phyloP scores from a whole-genome alignment of 2,113 vertebrate genomes.

The Saguinus imperator region DNA sequence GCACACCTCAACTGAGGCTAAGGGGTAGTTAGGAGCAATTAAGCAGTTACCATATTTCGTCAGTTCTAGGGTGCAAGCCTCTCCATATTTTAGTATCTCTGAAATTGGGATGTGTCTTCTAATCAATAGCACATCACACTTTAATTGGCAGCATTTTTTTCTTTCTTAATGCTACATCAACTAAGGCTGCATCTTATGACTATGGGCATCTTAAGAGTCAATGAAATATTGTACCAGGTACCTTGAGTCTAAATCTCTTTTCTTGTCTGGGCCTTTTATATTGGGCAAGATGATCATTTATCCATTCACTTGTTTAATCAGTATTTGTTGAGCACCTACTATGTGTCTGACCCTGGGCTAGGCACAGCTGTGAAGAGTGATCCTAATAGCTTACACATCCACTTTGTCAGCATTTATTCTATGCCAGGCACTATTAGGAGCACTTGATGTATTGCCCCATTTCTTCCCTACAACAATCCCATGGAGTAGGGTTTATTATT shows the following conservation, averaged over 20 bases:
- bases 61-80: neutral
- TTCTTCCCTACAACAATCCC: neutral
- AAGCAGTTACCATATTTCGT: neutral
- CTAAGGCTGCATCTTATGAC: neutral
- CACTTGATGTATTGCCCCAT: rapidly evolving
- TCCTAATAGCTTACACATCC: rapidly evolving
- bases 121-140: neutral
- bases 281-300: neutral
- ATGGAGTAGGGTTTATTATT: neutral
- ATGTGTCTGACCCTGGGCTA: neutral
- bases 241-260: neutral
- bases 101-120: neutral
- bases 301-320: neutral
- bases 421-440: neutral
- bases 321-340: neutral
- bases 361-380: neutral
- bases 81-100: neutral
- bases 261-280: neutral
- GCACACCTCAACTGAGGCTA: neutral
- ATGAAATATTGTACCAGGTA: neutral
- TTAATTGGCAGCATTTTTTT: neutral
- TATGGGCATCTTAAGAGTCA: neutral
- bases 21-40: neutral
- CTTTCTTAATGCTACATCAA: neutral
- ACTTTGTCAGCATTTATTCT: neutral